Evolutionary conservation across 2,113 vertebrate genomes (phyloP), one percentile per base, ranked within the genome.

Genomic region (Hemiscyllium ocellatum): DNA sequence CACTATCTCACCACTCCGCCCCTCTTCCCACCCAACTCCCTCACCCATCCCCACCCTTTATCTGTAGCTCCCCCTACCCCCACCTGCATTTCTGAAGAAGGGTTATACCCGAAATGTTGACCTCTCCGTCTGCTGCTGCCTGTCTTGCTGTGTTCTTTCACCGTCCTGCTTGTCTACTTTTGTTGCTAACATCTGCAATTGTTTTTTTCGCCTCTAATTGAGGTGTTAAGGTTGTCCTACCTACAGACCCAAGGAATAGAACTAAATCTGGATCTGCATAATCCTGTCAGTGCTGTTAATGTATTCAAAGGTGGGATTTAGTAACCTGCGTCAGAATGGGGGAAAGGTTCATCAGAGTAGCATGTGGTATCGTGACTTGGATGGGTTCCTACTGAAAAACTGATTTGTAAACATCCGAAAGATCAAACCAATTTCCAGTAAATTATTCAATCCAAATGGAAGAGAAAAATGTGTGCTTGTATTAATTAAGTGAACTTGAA

Each of bases 371-470:
- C 12, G 24, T 22, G 24, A 2, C 22, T 22, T 83, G 37, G 86
- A 89, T 56, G 47, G 13, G 86, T 89, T 52, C 24, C 24, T 2
- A 1, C 24, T 89, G 24, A 26, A 56, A 56, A 56, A 52, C 7
- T 89, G 86, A 24, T 85, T 47, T 83, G 50, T 50, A 47, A 89
- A 15, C 50, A 56, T 89, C 10, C 26, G 86, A 89, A 89, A 83
- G 80, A 83, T 83, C 50, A 52, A 56, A 89, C 86, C 15, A 52
- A 89, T 89, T 89, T 89, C 26, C 24, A 4, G 22, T 29, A 50
- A 89, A 89, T 89, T 52, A 89, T 89, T 89, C 86, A 52, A 87
- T 87, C 56, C 52, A 87, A 50, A 52, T 15, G 37, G 80, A 83
- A 22, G 80, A 42, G 80, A 47, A 83, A 83, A 83, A 83, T 83